Evolutionary conservation across 2,797 vertebrate species (phyloP), one percentile per base, ranked within the genome.

Genomic region (Acanthis flammea): DNA sequence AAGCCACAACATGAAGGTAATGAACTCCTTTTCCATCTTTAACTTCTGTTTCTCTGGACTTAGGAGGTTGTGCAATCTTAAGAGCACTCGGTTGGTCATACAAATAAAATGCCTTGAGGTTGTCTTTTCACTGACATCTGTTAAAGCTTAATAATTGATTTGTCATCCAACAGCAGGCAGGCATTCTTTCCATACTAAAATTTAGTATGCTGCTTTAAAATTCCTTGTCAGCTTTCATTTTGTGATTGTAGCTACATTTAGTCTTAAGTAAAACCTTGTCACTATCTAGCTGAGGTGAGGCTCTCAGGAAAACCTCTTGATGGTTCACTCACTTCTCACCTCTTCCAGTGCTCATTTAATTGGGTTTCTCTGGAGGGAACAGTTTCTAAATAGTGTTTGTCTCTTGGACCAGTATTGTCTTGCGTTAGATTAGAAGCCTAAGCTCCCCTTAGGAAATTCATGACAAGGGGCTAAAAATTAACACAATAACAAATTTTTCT

Each of bases 1-100:
- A 98, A 98, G 94, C 99, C 99, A 5, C 98, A 98, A 74, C 95
- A 94, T 37, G 97, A 98, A 98, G 99, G 99, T 99, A 95, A 80
- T 74, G 45, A 58, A 51, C 66, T 75, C 33, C 12, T 83, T 92
- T 88, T 76, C 53, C 27, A 33, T 62, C 39, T 85, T 5, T 88
- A 54, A 78, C 10, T 72, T 83, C n/a, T 66, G 15, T 55, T 85
- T 53, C 35, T 80, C 76, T 77, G 45, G 13, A 24, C 39, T 55
- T 48, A 83, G 51, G 41, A 84, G 35, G 73, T 61, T 45, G 14
- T 54, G 35, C 7, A 66, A 12, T n/a, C 25, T 37, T 66, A 50
- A 51, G 18, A 76, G n/a, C 51, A 19, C 16, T 75, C 2, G 9
- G 16, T 35, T 81, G 62, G 30, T 68, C 37, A 13, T 51, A 58